phyloP scores from a whole-genome alignment of 2,113 vertebrate genomes.

The Noctilio leporinus region DNA sequence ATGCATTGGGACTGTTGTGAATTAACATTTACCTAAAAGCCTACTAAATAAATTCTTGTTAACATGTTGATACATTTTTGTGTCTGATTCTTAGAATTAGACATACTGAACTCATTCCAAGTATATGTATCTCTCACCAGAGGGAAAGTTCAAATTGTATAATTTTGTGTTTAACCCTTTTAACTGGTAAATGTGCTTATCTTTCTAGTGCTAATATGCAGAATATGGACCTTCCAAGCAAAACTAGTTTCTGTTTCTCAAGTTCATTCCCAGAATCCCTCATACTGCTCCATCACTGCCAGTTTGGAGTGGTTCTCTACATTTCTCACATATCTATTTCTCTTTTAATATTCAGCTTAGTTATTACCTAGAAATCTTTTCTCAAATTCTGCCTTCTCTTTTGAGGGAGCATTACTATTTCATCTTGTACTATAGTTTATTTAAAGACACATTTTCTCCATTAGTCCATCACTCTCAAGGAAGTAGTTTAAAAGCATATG shows the following conservation, averaged over 20 bases:
- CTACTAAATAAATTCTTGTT: not conserved
- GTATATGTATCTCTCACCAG: not conserved
- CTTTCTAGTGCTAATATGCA: not conserved
- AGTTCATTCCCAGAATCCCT: not conserved
- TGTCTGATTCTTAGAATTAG: not conserved
- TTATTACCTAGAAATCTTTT: not conserved
- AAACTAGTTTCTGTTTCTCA: not conserved
- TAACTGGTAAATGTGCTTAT: not conserved
- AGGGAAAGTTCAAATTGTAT: not conserved
- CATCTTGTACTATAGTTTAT: not conserved
- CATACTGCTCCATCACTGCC: not conserved
- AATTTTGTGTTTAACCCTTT: not conserved
- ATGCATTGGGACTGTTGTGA: not conserved
- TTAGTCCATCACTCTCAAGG: not conserved
- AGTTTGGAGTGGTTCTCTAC: not conserved
- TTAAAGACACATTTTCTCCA: not conserved
- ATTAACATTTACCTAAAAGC: constrained; percentile 6
- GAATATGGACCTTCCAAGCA: not conserved
- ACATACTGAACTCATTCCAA: not conserved
- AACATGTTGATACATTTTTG: not conserved
- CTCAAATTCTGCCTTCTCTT: not conserved
- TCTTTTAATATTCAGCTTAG: not conserved
- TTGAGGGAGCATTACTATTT: not conserved
- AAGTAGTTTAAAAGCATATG: not conserved
- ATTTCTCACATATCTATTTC: not conserved